These are phyloP conservation scores for Synergus umbraculus DNA, from an alignment of 2,888 invertebrate species.

Conservation along the genomic window DNA sequence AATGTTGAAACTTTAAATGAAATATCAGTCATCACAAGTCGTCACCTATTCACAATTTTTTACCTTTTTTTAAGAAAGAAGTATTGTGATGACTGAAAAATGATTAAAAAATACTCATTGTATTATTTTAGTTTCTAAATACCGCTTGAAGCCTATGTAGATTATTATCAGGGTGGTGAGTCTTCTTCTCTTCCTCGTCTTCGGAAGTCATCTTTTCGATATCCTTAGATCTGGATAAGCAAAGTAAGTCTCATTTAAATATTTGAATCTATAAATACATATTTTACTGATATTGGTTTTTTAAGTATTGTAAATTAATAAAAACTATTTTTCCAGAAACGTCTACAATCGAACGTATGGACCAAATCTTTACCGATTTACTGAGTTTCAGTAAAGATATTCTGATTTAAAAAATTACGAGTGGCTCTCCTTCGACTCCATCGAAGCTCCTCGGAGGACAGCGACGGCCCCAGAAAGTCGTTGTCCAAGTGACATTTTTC, in stretches of 20 bases:
- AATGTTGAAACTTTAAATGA: too few species aligned
- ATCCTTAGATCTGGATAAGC: slow-evolving; percentile 60
- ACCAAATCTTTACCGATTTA: slow-evolving; percentile 33
- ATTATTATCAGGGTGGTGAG: slow-evolving; percentile 41
- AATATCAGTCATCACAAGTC: too few species aligned
- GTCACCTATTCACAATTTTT: too few species aligned
- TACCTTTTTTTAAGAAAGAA: too few species aligned
- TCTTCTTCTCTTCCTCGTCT: slow-evolving; percentile 58
- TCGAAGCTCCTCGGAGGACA: slow-evolving; percentile 61
- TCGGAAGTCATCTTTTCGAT: slow-evolving; percentile 69
- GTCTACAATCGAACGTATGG: too few species aligned
- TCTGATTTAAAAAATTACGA: slow-evolving; percentile 55
- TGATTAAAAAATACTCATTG: neutral
- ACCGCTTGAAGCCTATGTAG: slow-evolving; percentile 49
- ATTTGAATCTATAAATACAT: too few species aligned
- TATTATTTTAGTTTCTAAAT: slow-evolving; percentile 35
- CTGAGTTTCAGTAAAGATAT: too few species aligned
- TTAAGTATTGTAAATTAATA: neutral
- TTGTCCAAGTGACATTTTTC: slow-evolving; percentile 64
- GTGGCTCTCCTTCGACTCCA: slow-evolving; percentile 57
- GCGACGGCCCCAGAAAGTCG: slow-evolving; percentile 65
- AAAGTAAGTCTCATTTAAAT: slow-evolving; percentile 49
- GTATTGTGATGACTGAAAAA: too few species aligned
- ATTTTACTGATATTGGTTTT: too few species aligned
- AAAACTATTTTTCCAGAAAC: neutral